These are phyloP conservation scores for Sebastes jordani DNA, from an alignment of 2,797 vertebrate species.

Conservation along the genomic window DNA sequence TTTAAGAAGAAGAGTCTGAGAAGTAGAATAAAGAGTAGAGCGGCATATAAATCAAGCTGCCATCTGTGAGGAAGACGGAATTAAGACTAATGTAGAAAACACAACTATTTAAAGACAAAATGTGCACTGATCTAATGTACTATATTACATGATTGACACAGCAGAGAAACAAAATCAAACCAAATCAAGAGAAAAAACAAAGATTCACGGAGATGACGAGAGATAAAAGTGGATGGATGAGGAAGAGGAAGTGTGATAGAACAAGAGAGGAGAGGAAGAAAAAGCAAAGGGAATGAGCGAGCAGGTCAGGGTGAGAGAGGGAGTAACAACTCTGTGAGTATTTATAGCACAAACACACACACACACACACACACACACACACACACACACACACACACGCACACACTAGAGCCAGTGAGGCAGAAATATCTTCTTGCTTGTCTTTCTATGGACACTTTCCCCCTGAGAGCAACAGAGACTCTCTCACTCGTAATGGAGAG, in stretches of 20 bases:
- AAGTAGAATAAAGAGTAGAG: background rate
- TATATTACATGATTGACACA: background rate
- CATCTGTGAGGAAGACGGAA: background rate
- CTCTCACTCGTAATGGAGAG: constrained; percentile 51
- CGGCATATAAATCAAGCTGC: background rate
- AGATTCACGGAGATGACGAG: background rate
- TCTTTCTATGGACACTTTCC: constrained; percentile 62
- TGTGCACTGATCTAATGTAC: background rate
- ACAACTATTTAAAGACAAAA: background rate
- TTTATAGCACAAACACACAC: constrained; percentile 68
- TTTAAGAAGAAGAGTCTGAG: background rate
- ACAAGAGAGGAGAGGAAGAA: background rate
- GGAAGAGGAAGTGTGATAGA: constrained; percentile 1
- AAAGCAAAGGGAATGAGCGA: constrained; percentile 34
- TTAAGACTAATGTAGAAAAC: background rate
- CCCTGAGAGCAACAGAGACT: constrained; percentile 53
- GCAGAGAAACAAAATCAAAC: background rate
- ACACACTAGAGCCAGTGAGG: constrained; percentile 58
- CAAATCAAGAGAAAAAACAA: background rate
- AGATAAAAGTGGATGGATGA: constrained; percentile 21
- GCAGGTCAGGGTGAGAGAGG: constrained; percentile 46
- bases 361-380: constrained; percentile 44
- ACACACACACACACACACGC: constrained; percentile 42
- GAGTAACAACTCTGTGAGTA: constrained; percentile 66
- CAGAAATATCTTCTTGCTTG: constrained; percentile 68